These are phyloP conservation scores for Anthopleura sola DNA, from an alignment of 64 coral and sea anemone genomes.

Conservation along the genomic window DNA sequence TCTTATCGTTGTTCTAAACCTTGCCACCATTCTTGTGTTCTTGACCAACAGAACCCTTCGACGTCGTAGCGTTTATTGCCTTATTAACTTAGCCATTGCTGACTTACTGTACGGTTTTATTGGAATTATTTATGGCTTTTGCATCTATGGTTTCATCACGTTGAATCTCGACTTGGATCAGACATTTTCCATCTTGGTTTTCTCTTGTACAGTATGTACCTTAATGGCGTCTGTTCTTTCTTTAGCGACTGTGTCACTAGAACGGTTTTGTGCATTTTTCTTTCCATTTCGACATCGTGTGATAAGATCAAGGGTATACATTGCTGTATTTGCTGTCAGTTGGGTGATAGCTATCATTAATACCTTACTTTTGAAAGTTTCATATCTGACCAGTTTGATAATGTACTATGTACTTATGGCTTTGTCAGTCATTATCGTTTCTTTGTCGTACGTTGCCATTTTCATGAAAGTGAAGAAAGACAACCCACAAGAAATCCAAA, in stretches of 20 bases:
- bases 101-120: background rate
- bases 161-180: background rate
- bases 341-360: background rate
- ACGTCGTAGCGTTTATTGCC: constrained; percentile 6
- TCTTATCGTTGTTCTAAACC: background rate
- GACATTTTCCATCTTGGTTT: background rate
- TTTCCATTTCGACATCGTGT: constrained; percentile 8
- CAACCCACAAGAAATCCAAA: background rate
- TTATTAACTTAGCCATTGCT: background rate
- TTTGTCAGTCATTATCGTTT: background rate
- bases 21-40: background rate
- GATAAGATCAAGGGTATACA: background rate
- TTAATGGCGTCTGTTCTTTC: background rate
- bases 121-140: background rate
- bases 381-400: background rate
- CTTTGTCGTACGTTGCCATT: background rate
- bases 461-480: background rate
- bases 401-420: background rate
- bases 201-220: background rate
- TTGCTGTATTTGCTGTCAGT: background rate
- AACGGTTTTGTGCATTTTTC: background rate
- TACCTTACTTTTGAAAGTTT: background rate
- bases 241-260: background rate
- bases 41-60: background rate
- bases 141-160: background rate